Conservation (phyloP, 2,888 invertebrate genomes). For the Eulithis prunata region DNA sequence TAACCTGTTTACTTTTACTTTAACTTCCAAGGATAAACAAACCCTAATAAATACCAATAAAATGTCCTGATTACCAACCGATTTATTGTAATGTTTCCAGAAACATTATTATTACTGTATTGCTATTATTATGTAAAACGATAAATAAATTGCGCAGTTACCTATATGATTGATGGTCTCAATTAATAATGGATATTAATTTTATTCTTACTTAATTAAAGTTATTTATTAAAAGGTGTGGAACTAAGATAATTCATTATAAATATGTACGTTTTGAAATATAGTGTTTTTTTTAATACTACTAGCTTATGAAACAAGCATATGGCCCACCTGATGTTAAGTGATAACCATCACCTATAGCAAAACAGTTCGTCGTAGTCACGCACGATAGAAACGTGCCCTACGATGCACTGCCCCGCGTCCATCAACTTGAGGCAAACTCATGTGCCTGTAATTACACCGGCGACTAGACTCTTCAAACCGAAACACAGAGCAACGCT, state of each 20-base stretch:
- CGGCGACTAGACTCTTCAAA: no score
- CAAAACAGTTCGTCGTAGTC: no score
- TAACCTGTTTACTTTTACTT: not conserved
- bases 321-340: no score
- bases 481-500: no score
- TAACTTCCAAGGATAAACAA: conserved; percentile 6
- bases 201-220: conserved; percentile 15
- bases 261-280: no score
- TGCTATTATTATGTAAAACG: conserved; percentile 36
- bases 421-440: no score
- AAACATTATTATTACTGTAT: conserved; percentile 35
- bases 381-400: no score
- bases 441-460: no score
- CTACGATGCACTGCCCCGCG: no score
- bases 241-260: not conserved
- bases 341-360: no score
- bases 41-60: conserved; percentile 32
- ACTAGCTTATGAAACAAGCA: no score
- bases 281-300: no score
- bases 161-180: conserved; percentile 47
- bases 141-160: conserved; percentile 39
- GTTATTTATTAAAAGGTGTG: not conserved
- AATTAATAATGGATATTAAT: conserved; percentile 45
- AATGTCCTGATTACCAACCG: conserved; percentile 36
- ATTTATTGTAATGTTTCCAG: conserved; percentile 46